These are phyloP conservation scores for Sphyrna mokarran DNA, from an alignment of 2,113 vertebrate species.

Conservation along the genomic window DNA sequence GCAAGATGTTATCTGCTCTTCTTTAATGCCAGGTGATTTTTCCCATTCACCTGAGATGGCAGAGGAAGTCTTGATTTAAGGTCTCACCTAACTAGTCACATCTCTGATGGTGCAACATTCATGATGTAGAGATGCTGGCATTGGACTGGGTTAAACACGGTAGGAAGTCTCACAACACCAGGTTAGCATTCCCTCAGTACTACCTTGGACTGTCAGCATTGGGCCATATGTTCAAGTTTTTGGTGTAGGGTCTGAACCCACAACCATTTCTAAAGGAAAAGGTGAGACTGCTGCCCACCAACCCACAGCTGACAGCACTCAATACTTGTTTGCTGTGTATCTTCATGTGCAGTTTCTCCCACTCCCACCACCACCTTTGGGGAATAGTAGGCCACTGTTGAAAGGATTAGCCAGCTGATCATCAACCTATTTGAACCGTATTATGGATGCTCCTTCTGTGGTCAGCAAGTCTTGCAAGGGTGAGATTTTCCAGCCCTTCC, in stretches of 20 bases:
- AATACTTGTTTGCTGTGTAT: background rate
- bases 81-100: background rate
- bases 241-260: background rate
- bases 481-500: too few species aligned
- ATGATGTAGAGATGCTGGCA: too few species aligned
- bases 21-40: background rate
- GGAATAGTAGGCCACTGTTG: background rate
- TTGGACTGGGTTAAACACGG: too few species aligned
- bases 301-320: background rate
- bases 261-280: background rate
- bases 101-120: background rate
- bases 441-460: background rate
- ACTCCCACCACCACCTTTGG: too few species aligned
- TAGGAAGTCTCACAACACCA: too few species aligned
- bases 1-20: background rate
- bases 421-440: background rate
- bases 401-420: background rate
- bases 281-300: background rate
- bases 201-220: background rate
- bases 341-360: background rate
- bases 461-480: background rate
- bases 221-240: background rate
- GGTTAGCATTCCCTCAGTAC: background rate
- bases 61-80: background rate
- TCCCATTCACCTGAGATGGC: background rate